These are phyloP conservation scores for Drosophila buzzatii DNA, from an alignment of 2,888 invertebrate genomes.

Conservation along the genomic window DNA sequence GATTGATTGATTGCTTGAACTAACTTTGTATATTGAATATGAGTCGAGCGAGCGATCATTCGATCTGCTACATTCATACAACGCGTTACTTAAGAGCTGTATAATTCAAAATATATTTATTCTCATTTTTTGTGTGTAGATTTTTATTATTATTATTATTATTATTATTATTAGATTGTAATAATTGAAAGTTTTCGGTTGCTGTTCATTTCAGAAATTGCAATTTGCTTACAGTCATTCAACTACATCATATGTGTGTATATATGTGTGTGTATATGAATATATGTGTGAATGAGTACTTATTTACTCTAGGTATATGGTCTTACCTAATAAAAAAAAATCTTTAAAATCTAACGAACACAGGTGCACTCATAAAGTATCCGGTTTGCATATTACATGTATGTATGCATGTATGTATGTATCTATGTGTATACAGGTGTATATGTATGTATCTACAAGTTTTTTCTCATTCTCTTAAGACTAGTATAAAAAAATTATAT, in stretches of 20 bases:
- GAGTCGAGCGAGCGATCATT: background rate
- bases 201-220: slow-evolving; percentile 38
- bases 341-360: slow-evolving; percentile 75
- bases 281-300: slow-evolving; percentile 15
- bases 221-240: slow-evolving; percentile 30
- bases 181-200: slow-evolving; percentile 47
- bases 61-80: background rate
- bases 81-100: slow-evolving; percentile 19
- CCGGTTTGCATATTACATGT: slow-evolving; percentile 68
- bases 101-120: slow-evolving; percentile 62
- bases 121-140: slow-evolving; percentile 67
- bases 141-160: slow-evolving; percentile 74
- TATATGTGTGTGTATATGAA: background rate
- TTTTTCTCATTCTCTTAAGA: slow-evolving; percentile 37
- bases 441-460: slow-evolving; percentile 44
- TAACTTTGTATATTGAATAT: background rate
- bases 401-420: slow-evolving; percentile 28
- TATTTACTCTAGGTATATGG: slow-evolving; percentile 35
- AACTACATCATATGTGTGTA: slow-evolving; percentile 30
- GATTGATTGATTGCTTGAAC: slow-evolving; percentile 14
- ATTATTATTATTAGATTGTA: slow-evolving; percentile 66
- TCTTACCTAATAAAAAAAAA: slow-evolving; percentile 40
- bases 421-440: background rate
- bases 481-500: slow-evolving; percentile 28
- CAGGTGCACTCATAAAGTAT: slow-evolving; percentile 81